Evolutionary conservation across 2,888 invertebrate genomes (phyloP).

Genomic region (Galerucella pusilla): DNA sequence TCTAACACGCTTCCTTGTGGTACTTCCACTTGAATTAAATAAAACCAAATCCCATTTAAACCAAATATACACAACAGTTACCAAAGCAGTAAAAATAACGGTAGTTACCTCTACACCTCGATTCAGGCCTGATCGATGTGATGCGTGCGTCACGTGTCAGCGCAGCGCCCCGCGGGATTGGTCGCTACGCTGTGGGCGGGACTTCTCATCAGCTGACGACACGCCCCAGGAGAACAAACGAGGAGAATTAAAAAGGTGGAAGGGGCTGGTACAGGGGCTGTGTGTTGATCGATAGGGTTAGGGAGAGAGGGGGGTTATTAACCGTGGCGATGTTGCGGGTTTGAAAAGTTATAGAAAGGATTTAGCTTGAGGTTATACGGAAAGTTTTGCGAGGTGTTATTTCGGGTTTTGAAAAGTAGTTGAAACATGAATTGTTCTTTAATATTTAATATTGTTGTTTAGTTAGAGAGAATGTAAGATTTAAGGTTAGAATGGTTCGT

Average conservation of each 20-base stretch:
- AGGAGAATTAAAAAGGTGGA: conserved; percentile 17
- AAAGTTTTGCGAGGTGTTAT: conserved; percentile 17
- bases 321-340: conserved; percentile 20
- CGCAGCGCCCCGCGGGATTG: conserved; percentile 13
- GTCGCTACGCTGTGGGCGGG: conserved; percentile 14
- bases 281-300: conserved; percentile 24
- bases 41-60: too few species aligned
- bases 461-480: background rate
- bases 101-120: background rate
- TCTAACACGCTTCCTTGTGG: too few species aligned
- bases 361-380: conserved; percentile 20
- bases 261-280: conserved; percentile 22
- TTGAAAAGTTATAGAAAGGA: conserved; percentile 25
- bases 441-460: conserved; percentile 10
- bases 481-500: background rate
- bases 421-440: conserved; percentile 21
- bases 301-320: conserved; percentile 17
- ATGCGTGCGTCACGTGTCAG: conserved; percentile 26
- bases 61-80: background rate
- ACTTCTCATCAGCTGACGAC: conserved; percentile 35
- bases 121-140: conserved; percentile 21
- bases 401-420: conserved; percentile 3
- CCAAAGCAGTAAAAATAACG: background rate
- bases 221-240: conserved; percentile 40
- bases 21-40: too few species aligned